Percentiles rank a stretch among this genome's conserved stretches.
These are phyloP conservation scores for Campylorhamphus procurvoides DNA, from an alignment of 2,113 vertebrate species.

Conservation along the genomic window DNA sequence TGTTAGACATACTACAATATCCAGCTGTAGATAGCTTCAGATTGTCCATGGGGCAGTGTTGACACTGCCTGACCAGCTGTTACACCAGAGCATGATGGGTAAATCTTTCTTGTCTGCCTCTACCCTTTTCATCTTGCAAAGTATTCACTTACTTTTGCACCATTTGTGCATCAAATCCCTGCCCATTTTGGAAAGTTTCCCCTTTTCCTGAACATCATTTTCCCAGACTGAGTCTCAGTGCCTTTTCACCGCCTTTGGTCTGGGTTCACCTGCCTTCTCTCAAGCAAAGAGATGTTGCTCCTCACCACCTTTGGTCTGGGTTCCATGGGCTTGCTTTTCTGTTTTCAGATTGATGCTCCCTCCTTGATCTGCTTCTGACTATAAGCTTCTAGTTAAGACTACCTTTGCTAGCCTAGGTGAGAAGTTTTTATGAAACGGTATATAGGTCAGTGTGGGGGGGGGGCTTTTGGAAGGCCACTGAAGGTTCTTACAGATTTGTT, in stretches of 20 bases:
- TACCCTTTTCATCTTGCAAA: not conserved
- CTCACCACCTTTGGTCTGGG: accelerated
- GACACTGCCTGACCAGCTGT: not conserved
- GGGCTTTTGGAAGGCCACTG: not conserved
- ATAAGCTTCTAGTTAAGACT: not conserved
- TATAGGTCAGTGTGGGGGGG: not conserved
- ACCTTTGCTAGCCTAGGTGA: not conserved
- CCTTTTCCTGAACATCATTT: not conserved
- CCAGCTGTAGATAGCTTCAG: not conserved
- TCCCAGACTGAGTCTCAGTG: not conserved
- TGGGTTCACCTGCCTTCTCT: not conserved
- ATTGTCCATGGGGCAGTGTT: not conserved
- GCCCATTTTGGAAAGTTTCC: not conserved
- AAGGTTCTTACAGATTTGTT: not conserved
- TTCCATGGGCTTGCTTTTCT: not conserved
- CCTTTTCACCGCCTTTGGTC: not conserved
- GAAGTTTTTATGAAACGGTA: not conserved
- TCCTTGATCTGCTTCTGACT: not conserved
- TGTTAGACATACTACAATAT: not conserved
- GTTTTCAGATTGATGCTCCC: not conserved
- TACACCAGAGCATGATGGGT: not conserved
- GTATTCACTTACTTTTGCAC: not conserved
- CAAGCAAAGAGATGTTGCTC: accelerated
- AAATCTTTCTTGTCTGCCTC: not conserved
- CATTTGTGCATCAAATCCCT: not conserved